These are phyloP conservation scores for Brachionus manjavacas DNA, from an alignment of 1,140 invertebrate species.

Conservation along the genomic window DNA sequence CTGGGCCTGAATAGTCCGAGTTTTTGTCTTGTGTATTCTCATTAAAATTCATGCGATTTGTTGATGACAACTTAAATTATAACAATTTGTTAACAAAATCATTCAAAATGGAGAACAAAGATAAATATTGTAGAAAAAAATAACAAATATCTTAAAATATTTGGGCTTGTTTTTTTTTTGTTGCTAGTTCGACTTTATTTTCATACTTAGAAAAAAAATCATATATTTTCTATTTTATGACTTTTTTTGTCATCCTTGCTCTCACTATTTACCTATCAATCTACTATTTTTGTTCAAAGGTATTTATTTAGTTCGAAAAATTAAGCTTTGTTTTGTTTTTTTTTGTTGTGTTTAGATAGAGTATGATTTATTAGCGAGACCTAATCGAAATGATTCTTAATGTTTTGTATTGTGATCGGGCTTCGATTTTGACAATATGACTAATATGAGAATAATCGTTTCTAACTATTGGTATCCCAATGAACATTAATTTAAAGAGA, in stretches of 20 bases:
- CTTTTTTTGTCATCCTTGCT: constrained; percentile 8
- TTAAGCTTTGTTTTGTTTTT: background rate
- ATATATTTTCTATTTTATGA: constrained; percentile 35
- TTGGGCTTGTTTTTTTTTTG: background rate
- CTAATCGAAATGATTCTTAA: constrained; percentile 23
- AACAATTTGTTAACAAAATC: background rate
- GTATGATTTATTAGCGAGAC: constrained; percentile 21
- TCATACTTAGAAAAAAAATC: background rate
- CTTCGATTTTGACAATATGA: background rate
- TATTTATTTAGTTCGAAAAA: constrained; percentile 22
- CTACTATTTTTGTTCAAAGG: constrained; percentile 20
- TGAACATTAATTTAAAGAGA: background rate
- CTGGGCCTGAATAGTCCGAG: background rate
- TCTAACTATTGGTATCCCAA: background rate
- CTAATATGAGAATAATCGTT: background rate
- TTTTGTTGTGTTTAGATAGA: background rate
- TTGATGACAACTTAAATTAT: constrained; percentile 16
- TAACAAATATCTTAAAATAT: constrained; percentile 34
- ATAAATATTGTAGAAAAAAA: constrained; percentile 8
- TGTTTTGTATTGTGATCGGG: background rate
- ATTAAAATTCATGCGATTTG: constrained; percentile 25
- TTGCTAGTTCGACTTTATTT: background rate
- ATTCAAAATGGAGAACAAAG: background rate
- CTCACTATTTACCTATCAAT: constrained; percentile 13
- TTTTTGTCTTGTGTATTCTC: constrained; percentile 13